These are phyloP conservation scores for Maniola jurtina DNA, from an alignment of 1,140 invertebrate species.

Conservation along the genomic window DNA sequence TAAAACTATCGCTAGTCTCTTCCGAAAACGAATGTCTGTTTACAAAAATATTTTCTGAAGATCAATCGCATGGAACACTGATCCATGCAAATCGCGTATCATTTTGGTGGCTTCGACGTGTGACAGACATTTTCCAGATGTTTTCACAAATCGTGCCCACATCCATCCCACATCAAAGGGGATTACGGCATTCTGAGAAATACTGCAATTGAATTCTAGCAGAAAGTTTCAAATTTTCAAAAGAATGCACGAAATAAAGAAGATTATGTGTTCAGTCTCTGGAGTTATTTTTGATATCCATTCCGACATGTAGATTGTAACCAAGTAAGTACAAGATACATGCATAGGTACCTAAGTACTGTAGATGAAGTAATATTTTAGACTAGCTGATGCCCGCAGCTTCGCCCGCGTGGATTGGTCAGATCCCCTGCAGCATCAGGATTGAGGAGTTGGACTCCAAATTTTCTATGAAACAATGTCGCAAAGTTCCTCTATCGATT, in stretches of 20 bases:
- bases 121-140: conserved; percentile 54
- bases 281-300: no score
- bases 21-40: conserved; percentile 8
- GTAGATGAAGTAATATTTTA: no score
- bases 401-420: no score
- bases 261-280: not conserved
- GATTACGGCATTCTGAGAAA: conserved; percentile 23
- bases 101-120: conserved; percentile 50
- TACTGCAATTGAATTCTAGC: conserved; percentile 18
- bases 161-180: conserved; percentile 42
- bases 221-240: conserved; percentile 18
- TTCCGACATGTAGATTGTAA: no score
- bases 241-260: not conserved
- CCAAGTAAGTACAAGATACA: no score
- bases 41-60: conserved; percentile 23
- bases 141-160: conserved; percentile 42
- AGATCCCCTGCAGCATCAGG: no score
- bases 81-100: conserved; percentile 31
- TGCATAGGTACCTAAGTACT: no score
- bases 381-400: no score
- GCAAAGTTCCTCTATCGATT: no score
- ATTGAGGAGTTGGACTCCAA: no score
- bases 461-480: no score
- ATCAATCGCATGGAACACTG: conserved; percentile 37
- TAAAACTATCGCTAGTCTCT: not conserved